These are phyloP conservation scores for Phorcus lineatus DNA, from an alignment of 2,888 invertebrate genomes.

Conservation along the genomic window DNA sequence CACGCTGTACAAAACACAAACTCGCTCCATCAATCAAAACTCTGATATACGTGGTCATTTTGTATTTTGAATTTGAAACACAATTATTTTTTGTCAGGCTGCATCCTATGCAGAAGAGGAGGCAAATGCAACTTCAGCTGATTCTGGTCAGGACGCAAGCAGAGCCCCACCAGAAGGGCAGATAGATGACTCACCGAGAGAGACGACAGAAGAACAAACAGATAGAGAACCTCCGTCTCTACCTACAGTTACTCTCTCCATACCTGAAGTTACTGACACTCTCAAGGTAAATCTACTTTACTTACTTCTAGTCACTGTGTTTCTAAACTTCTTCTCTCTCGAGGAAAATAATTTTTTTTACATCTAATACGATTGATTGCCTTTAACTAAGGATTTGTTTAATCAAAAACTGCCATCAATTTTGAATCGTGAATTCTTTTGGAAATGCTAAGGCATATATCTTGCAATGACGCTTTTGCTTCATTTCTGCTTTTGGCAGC, in stretches of 20 bases:
- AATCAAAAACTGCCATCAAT: no score
- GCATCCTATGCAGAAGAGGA: constrained; percentile 22
- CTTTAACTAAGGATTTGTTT: no score
- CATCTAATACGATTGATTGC: no score
- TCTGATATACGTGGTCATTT: neutral
- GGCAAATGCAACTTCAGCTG: neutral
- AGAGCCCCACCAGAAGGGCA: neutral
- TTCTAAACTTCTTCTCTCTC: no score
- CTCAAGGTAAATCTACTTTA: neutral
- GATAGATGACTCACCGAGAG: neutral
- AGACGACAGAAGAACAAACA: neutral
- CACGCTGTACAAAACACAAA: no score
- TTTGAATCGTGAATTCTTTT: no score
- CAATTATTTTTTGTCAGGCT: neutral
- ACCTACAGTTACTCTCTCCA: neutral
- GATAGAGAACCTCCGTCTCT: neutral
- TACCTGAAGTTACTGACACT: neutral
- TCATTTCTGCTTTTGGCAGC: neutral
- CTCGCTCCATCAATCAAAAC: no score
- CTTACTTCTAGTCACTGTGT: neutral
- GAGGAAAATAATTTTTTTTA: no score
- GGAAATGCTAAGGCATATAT: no score
- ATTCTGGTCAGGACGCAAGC: neutral
- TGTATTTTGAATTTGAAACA: neutral
- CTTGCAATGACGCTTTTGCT: neutral